phyloP scores from a whole-genome alignment of 2,797 vertebrate genomes.

The Chloroceryle amazona region DNA sequence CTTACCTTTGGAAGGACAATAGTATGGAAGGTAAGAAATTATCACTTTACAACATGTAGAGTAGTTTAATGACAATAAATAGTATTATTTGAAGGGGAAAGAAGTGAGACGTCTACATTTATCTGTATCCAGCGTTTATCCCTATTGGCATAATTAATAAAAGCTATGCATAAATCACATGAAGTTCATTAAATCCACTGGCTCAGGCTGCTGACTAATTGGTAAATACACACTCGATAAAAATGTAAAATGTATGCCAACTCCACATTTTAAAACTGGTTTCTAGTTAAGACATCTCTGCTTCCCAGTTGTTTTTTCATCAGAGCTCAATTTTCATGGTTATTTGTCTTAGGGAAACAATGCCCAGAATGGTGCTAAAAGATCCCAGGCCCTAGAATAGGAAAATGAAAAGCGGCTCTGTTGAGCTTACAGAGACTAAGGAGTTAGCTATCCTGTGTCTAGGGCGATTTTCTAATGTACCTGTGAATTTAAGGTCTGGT shows the following conservation, averaged over 20 bases:
- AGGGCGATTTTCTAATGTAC: not conserved
- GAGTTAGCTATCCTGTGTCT: not conserved
- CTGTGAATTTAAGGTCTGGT: not conserved
- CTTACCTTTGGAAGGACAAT: not conserved
- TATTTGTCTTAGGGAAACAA: constrained; percentile 8
- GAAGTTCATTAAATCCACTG: constrained; percentile 79
- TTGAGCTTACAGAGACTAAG: not conserved
- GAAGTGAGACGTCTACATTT: constrained; percentile 67
- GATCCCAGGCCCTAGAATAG: not conserved
- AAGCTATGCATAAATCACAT: constrained; percentile 79
- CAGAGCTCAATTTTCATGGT: not conserved
- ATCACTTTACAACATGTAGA: not conserved
- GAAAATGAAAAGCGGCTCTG: not conserved
- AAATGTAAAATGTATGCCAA: constrained; percentile 65
- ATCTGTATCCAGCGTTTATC: constrained; percentile 78
- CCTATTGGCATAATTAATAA: constrained; percentile 79
- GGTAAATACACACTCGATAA: constrained; percentile 76
- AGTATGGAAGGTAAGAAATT: not conserved
- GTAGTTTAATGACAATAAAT: not conserved
- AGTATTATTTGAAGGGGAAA: constrained; percentile 50
- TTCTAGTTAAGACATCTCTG: not conserved
- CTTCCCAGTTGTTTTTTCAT: constrained; percentile 21
- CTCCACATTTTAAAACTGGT: constrained; percentile 38
- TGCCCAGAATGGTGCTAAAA: not conserved
- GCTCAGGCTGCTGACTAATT: constrained; percentile 78